These are phyloP conservation scores for Aramus guarauna DNA, from an alignment of 2,113 vertebrate species.

Conservation along the genomic window DNA sequence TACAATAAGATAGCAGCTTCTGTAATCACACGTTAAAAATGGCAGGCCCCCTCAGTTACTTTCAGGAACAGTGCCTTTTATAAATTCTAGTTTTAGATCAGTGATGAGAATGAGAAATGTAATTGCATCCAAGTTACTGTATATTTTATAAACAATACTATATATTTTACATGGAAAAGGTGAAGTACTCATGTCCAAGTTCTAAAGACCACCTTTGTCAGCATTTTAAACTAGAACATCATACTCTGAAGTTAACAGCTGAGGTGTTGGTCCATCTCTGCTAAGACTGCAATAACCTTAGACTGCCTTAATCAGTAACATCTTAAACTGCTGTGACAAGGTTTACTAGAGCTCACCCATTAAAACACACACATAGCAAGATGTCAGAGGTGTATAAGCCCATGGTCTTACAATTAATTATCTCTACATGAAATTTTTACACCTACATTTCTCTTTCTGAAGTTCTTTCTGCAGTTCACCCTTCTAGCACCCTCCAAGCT, in stretches of 20 bases:
- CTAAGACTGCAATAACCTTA: background rate
- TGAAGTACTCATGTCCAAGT: background rate
- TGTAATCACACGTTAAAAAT: background rate
- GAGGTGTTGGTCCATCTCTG: background rate
- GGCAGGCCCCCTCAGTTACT: background rate
- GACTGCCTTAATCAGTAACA: background rate
- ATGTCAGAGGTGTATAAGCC: background rate
- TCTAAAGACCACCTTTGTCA: background rate
- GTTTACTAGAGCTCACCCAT: background rate
- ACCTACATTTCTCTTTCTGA: accelerated
- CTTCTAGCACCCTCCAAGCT: background rate
- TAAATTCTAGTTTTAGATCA: background rate
- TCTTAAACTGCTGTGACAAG: background rate
- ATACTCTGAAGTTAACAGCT: background rate
- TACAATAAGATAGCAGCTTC: background rate
- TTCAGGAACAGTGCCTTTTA: background rate
- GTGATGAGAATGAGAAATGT: background rate
- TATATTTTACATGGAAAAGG: background rate
- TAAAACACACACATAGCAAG: background rate
- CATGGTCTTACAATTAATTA: background rate
- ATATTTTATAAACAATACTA: background rate
- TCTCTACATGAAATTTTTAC: background rate
- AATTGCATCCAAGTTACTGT: background rate
- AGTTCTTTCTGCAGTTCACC: background rate
- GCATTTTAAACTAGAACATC: background rate